A percentile compares a stretch with the other conserved stretches of the same genome.
These are phyloP conservation scores for Trogon surrucura DNA, from an alignment of 2,113 vertebrate species.

Conservation along the genomic window DNA sequence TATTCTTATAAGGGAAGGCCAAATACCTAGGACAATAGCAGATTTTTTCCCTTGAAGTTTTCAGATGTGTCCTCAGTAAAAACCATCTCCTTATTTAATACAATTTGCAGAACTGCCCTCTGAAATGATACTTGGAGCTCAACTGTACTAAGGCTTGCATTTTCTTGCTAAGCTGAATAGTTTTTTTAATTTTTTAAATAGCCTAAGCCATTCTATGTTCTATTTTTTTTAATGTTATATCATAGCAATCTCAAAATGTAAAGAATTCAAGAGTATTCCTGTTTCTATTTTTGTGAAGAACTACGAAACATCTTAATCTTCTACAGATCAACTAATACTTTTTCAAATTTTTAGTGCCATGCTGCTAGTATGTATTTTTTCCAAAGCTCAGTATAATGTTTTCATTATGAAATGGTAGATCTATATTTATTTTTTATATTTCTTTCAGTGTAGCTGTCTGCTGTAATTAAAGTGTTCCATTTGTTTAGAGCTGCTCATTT, in stretches of 20 bases:
- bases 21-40: background rate
- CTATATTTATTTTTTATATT: background rate
- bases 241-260: background rate
- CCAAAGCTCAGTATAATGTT: background rate
- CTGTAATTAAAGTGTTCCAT: background rate
- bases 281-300: background rate
- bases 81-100: background rate
- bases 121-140: background rate
- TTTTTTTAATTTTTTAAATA: too few relatives aligned
- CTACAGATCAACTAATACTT: background rate
- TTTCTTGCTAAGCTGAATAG: background rate
- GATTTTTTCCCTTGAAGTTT: background rate
- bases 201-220: too few relatives aligned
- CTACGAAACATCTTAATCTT: background rate
- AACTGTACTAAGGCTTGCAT: background rate
- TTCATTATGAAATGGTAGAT: background rate
- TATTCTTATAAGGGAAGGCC: background rate
- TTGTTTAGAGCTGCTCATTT: background rate
- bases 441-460: background rate
- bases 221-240: background rate
- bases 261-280: background rate
- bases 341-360: background rate
- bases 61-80: background rate
- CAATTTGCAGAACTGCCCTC: background rate
- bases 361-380: background rate